phyloP scores from a whole-genome alignment of 2,797 vertebrate genomes.

The Capromys pilorides region DNA sequence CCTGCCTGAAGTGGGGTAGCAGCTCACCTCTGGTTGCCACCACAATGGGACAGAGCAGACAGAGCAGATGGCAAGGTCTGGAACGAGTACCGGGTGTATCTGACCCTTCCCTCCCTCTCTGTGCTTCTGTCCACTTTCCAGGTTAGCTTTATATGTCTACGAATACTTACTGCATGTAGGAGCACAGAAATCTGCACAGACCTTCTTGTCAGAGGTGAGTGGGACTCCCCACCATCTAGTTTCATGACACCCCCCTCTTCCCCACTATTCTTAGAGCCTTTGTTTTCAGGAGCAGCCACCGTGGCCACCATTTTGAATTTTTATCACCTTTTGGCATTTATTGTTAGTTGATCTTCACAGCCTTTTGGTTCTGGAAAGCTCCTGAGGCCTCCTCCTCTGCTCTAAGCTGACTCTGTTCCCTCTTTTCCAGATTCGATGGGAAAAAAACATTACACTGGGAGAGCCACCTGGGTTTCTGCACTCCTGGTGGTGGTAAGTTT shows the following conservation, averaged over 20 bases:
- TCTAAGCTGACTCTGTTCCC: slow-evolving; percentile 65
- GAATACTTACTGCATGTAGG: slow-evolving; percentile 99
- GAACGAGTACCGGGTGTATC: neutral
- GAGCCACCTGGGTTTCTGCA: slow-evolving; percentile 98
- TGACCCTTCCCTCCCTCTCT: slow-evolving; percentile 42
- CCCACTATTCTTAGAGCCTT: slow-evolving; percentile 81
- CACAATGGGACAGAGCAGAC: slow-evolving; percentile 34
- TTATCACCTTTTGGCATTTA: slow-evolving; percentile 87
- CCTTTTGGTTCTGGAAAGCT: slow-evolving; percentile 70
- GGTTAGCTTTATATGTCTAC: slow-evolving; percentile 97
- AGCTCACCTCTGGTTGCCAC: neutral
- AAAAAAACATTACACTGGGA: slow-evolving; percentile 98
- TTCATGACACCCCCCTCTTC: slow-evolving; percentile 73
- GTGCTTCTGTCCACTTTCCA: slow-evolving; percentile 71
- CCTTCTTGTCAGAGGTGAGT: slow-evolving; percentile 98
- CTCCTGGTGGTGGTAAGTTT: slow-evolving; percentile 99
- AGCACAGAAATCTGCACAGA: slow-evolving; percentile 99
- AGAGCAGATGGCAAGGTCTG: slow-evolving; percentile 32
- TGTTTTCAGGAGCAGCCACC: slow-evolving; percentile 84
- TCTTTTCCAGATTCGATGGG: slow-evolving; percentile 95
- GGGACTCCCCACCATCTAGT: slow-evolving; percentile 75
- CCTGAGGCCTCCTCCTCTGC: neutral
- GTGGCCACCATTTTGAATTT: slow-evolving; percentile 87
- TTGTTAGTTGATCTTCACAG: slow-evolving; percentile 80
- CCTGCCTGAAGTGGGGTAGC: neutral